Evolutionary conservation across 1,140 invertebrate genomes (phyloP), one percentile per base, ranked within the genome.

Genomic region (Oryctes rhinoceros): DNA sequence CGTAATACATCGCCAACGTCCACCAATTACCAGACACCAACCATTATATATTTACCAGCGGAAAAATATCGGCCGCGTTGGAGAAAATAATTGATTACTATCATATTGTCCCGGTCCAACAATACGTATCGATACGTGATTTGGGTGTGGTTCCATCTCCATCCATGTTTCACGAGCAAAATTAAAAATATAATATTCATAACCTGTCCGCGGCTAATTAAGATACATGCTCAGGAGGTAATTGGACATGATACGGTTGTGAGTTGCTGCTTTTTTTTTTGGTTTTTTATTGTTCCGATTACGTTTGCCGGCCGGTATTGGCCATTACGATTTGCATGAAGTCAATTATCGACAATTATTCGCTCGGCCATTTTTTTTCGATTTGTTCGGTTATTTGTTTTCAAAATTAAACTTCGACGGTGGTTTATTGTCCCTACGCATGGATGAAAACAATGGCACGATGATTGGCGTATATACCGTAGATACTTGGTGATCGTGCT

Each of bases 161-260:
- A 15, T 53, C 13, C 18, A n/a, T 15, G 15, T 59, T 59, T 4
- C 15, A n/a, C 15, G 53, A 18, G 24, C 7, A 24, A 71, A 37
- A 71, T 71, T 71, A 71, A 71, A 71, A 71, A 71, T 71, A 71
- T 71, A 71, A 71, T 71, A 71, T 71, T 30, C 65, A 71, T 71
- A 24, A 71, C 20, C 65, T 71, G 65, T 71, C 65, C 65, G 65
- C 35, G 30, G 9, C 65, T 71, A 71, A 71, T 71, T 71, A 71
- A 71, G 65, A 71, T 71, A 71, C 20, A 71, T 71, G 24, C 35
- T 24, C 65, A 20, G 65, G 3, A 71, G 65, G 65, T 71, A 71
- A 71, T 71, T 71, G 65, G 65, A 35, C 13, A 71, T 71, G 65
- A 71, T 71, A 35, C 20, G 53, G 65, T 71, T 71, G 13, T 71